Conservation (phyloP, 2,797 vertebrate species). For the Tapera naevia region DNA sequence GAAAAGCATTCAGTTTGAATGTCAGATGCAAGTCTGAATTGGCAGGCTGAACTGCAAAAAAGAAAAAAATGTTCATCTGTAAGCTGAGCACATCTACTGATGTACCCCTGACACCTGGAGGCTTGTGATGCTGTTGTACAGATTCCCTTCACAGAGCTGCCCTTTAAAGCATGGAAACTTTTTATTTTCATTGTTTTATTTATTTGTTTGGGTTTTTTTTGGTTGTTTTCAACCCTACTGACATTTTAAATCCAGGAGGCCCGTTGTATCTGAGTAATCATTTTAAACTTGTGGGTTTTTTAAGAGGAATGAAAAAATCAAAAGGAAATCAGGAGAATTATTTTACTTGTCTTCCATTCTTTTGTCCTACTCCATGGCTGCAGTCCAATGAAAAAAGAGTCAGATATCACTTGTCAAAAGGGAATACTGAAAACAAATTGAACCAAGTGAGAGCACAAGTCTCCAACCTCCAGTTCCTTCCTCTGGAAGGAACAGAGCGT, state of each 20-base stretch:
- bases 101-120: neutral
- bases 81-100: neutral
- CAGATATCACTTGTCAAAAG: neutral
- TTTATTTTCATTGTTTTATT: neutral
- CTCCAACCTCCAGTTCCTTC: neutral
- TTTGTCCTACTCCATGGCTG: neutral
- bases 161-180: neutral
- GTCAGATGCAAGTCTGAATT: conserved; percentile 2
- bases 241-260: neutral
- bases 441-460: neutral
- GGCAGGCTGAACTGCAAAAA: neutral
- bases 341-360: neutral
- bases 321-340: neutral
- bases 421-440: neutral
- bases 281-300: neutral
- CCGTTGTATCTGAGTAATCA: neutral
- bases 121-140: neutral
- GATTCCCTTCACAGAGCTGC: neutral
- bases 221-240: neutral
- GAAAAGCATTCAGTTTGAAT: neutral
- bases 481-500: neutral
- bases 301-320: neutral
- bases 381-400: neutral
- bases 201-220: neutral
- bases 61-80: neutral